Conservation (phyloP, 2,113 vertebrate species). For the Melanerpes formicivorus region DNA sequence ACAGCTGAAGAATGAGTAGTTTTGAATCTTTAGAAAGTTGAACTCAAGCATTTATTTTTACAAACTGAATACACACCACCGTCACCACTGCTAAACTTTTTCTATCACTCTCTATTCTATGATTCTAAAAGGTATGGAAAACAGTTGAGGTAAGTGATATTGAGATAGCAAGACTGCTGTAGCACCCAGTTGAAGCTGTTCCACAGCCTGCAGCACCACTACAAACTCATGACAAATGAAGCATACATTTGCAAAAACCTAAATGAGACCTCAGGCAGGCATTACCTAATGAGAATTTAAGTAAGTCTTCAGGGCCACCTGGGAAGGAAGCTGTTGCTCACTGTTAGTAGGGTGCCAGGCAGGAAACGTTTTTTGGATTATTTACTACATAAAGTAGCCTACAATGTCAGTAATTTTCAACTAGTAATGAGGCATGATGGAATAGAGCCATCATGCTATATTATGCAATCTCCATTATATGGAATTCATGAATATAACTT, state of each 20-base stretch:
- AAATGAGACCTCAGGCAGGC: neutral
- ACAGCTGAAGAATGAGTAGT: neutral
- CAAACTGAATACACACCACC: neutral
- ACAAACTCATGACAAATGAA: neutral
- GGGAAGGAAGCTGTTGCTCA: neutral
- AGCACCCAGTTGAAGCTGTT: neutral
- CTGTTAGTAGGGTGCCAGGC: neutral
- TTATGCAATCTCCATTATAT: slow-evolving; percentile 10
- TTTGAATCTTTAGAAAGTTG: neutral
- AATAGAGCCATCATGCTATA: neutral
- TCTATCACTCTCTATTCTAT: neutral
- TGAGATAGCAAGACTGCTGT: neutral
- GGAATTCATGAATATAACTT: slow-evolving; percentile 1
- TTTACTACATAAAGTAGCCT: slow-evolving; percentile 4
- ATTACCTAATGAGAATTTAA: neutral
- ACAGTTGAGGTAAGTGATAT: neutral
- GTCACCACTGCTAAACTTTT: neutral
- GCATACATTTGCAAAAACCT: neutral
- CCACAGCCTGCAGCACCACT: neutral
- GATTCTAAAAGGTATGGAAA: neutral
- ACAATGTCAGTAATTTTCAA: slow-evolving; percentile 12
- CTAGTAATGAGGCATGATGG: slow-evolving; percentile 14
- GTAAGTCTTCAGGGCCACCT: neutral
- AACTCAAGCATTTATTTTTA: neutral
- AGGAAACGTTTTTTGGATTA: neutral